Evolutionary conservation across 2,888 invertebrate genomes (phyloP).

Genomic region (Rhagophthalmus giganteus): DNA sequence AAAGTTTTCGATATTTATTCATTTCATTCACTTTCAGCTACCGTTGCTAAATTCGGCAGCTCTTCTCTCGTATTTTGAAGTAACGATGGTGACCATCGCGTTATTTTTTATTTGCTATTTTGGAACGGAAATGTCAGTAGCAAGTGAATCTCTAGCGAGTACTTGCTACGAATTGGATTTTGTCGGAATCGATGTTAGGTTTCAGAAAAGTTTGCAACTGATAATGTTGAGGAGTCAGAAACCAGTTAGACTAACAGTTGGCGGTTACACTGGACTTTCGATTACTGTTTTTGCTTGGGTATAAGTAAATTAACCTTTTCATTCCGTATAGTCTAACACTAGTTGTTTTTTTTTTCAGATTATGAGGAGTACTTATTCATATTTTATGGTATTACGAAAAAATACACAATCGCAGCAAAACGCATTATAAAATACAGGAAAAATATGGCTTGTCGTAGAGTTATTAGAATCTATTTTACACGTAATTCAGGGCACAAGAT

Average conservation of each 20-base stretch:
- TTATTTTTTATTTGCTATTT: slow-evolving; percentile 5
- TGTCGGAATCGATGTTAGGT: slow-evolving; percentile 5
- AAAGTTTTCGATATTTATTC: neutral
- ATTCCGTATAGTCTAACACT: neutral
- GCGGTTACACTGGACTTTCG: slow-evolving; percentile 4
- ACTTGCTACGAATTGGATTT: slow-evolving; percentile 4
- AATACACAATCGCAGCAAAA: neutral
- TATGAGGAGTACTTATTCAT: slow-evolving; percentile 1
- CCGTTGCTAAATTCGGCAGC: slow-evolving; percentile 2
- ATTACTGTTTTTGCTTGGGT: slow-evolving; percentile 9
- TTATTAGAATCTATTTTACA: no score
- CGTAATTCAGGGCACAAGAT: no score
- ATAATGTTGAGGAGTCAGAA: slow-evolving; percentile 7
- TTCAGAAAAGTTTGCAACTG: slow-evolving; percentile 5
- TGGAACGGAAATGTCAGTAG: slow-evolving; percentile 4
- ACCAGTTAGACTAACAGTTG: slow-evolving; percentile 7
- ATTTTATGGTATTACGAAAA: slow-evolving; percentile 4
- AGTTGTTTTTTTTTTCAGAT: neutral
- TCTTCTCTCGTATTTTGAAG: slow-evolving; percentile 1
- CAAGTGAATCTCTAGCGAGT: slow-evolving; percentile 1
- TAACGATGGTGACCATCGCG: neutral
- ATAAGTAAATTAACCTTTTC: neutral
- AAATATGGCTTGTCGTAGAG: no score
- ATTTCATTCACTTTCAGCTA: neutral
- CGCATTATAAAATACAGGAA: neutral